These are phyloP conservation scores for Gymnocypris eckloni DNA, from an alignment of 2,797 vertebrate genomes.

Conservation along the genomic window DNA sequence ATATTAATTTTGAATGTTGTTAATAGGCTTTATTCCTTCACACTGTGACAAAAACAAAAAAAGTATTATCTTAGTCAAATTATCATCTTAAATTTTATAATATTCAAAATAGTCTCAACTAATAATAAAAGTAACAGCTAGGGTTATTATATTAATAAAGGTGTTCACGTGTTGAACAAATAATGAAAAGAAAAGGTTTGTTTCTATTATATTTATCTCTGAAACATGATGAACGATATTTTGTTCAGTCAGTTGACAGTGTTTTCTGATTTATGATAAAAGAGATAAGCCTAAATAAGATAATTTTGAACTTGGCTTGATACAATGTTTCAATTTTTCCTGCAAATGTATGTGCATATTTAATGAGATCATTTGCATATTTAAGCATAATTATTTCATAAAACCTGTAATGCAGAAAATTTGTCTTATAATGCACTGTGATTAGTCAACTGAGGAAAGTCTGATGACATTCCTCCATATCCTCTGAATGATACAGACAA, in stretches of 20 bases:
- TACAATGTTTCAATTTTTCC: neutral
- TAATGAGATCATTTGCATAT: neutral
- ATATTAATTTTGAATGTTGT: too few relatives aligned
- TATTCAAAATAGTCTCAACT: neutral
- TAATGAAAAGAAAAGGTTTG: neutral
- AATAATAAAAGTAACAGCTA: neutral
- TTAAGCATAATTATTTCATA: neutral
- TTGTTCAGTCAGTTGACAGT: too few relatives aligned
- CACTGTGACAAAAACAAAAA: too few relatives aligned
- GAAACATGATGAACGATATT: too few relatives aligned
- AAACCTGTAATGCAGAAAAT: too few relatives aligned
- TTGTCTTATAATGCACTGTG: too few relatives aligned
- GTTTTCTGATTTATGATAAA: neutral
- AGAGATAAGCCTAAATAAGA: neutral
- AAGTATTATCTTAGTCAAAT: neutral
- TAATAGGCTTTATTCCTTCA: neutral
- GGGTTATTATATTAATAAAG: too few relatives aligned
- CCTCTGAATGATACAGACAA: slow-evolving; percentile 53
- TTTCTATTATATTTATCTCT: too few relatives aligned
- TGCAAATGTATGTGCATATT: neutral
- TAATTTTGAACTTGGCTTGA: neutral
- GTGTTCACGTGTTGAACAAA: too few relatives aligned
- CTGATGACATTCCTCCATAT: neutral
- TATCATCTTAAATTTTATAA: neutral
- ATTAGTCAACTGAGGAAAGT: neutral